These are phyloP conservation scores for Bombus superbus DNA, from an alignment of 1,140 invertebrate species.

Conservation along the genomic window DNA sequence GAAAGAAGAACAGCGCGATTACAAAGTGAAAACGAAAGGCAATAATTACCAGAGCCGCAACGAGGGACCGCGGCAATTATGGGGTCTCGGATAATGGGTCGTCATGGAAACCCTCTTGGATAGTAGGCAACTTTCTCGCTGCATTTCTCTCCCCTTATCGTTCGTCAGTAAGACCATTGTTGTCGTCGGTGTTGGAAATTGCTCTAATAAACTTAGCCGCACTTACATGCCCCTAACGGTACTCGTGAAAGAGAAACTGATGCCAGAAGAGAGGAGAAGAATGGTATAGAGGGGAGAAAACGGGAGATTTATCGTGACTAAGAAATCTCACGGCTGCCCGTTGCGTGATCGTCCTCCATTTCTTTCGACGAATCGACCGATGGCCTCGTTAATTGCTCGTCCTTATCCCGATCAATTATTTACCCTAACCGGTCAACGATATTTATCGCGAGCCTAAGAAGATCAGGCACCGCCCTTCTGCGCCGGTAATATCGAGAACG, in stretches of 20 bases:
- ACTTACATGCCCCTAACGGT: slow-evolving; percentile 23
- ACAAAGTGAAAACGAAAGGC: slow-evolving; percentile 53
- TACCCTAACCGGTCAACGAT: slow-evolving; percentile 2
- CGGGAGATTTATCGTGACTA: slow-evolving; percentile 48
- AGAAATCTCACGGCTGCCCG: slow-evolving; percentile 55
- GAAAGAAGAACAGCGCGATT: neutral
- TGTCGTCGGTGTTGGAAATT: slow-evolving; percentile 64
- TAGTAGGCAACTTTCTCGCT: slow-evolving; percentile 51
- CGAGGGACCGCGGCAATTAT: slow-evolving; percentile 60
- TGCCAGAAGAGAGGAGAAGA: neutral
- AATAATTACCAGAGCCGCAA: slow-evolving; percentile 54
- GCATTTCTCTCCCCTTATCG: slow-evolving; percentile 45
- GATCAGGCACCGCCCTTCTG: neutral
- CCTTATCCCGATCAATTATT: slow-evolving; percentile 50
- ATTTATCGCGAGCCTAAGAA: neutral
- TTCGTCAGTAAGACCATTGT: slow-evolving; percentile 14
- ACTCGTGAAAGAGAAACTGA: slow-evolving; percentile 13
- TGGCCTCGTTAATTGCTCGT: slow-evolving; percentile 44
- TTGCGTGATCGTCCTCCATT: slow-evolving; percentile 43
- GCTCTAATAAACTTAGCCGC: slow-evolving; percentile 72
- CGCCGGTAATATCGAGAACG: neutral
- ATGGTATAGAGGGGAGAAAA: slow-evolving; percentile 1
- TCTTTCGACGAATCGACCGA: slow-evolving; percentile 38
- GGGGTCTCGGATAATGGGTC: slow-evolving; percentile 62
- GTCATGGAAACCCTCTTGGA: slow-evolving; percentile 61